Evolutionary conservation across 2,113 vertebrate species (phyloP).

Genomic region (Melierax canorus): DNA sequence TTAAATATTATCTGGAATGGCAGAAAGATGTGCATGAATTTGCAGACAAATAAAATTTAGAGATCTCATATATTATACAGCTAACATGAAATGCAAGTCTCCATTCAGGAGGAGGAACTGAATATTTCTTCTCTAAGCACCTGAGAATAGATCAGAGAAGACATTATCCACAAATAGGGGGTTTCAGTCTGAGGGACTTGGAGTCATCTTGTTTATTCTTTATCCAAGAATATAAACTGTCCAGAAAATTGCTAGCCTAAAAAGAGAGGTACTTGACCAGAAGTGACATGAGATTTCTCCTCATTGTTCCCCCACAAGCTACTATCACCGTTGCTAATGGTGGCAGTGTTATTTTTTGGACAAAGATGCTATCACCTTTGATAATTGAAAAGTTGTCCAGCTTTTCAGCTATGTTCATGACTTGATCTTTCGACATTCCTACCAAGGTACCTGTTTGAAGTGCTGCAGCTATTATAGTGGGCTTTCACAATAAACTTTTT

Average conservation of each 20-base stretch:
- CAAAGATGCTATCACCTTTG: neutral
- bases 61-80: neutral
- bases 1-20: neutral
- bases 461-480: neutral
- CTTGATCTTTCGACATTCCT: neutral
- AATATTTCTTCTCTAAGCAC: neutral
- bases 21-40: neutral
- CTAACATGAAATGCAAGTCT: neutral
- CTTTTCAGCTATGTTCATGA: neutral
- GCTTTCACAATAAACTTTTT: neutral
- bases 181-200: neutral
- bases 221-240: neutral
- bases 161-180: neutral
- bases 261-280: neutral
- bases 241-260: neutral
- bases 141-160: neutral
- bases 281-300: neutral
- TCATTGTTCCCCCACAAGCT: neutral
- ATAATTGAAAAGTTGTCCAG: neutral
- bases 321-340: neutral
- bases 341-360: neutral
- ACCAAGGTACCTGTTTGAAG: neutral
- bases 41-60: constrained; percentile 11
- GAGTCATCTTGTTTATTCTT: neutral
- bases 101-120: neutral